These are phyloP conservation scores for Spodoptera frugiperda DNA, from an alignment of 1,140 invertebrate species.

Conservation along the genomic window DNA sequence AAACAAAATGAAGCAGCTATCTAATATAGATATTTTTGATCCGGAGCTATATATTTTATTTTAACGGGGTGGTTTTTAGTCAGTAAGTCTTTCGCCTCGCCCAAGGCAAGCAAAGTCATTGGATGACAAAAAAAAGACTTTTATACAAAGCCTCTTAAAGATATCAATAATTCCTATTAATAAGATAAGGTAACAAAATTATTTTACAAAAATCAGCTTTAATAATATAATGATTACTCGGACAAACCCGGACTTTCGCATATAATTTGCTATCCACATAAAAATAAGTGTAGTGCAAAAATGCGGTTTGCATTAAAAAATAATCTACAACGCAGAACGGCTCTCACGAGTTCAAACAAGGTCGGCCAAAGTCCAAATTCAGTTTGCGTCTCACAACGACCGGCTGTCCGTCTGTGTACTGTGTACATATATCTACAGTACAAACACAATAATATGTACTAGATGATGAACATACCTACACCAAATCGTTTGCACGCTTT, in stretches of 20 bases:
- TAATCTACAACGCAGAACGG: not conserved
- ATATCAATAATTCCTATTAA: too few species aligned
- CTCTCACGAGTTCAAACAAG: conserved; percentile 61
- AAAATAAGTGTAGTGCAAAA: not conserved
- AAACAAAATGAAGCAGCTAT: too few species aligned
- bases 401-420: not conserved
- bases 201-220: too few species aligned
- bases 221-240: not conserved
- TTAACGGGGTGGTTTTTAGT: too few species aligned
- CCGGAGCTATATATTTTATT: too few species aligned
- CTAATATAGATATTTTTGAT: too few species aligned
- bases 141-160: too few species aligned
- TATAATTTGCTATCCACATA: not conserved
- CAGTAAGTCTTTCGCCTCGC: too few species aligned
- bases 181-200: too few species aligned
- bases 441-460: conserved; percentile 21
- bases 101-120: too few species aligned
- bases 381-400: conserved; percentile 45
- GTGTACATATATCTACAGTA: too few species aligned
- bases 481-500: not conserved
- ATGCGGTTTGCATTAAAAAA: conserved; percentile 29
- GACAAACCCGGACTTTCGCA: not conserved
- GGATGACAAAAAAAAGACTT: too few species aligned
- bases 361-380: conserved; percentile 70
- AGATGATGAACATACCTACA: not conserved